Percentiles rank a stretch among this genome's conserved stretches.
phyloP scores from a whole-genome alignment of 2,888 invertebrate genomes.

The Periphyllus acericola region DNA sequence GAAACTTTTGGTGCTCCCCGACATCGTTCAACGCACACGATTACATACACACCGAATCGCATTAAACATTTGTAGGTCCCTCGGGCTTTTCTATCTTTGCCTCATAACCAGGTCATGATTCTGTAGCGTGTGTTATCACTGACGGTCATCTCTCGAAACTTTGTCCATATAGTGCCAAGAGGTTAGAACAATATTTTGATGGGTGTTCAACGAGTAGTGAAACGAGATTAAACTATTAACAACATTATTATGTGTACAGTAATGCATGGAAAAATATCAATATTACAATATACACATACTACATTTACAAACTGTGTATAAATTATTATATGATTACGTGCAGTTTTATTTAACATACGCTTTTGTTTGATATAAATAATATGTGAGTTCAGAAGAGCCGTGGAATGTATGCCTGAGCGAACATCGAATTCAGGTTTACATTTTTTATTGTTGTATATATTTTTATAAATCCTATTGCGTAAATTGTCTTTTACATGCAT shows the following conservation, averaged over 20 bases:
- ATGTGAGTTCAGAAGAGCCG: not conserved
- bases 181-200: conserved; percentile 16
- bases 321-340: not conserved
- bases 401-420: not conserved
- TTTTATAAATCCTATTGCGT: not conserved
- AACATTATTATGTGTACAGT: not conserved
- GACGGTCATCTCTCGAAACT: conserved; percentile 42
- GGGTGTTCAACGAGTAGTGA: not conserved
- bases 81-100: conserved; percentile 2
- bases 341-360: not conserved
- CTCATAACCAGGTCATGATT: conserved; percentile 48
- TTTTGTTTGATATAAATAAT: not conserved
- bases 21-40: not conserved
- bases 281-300: not conserved
- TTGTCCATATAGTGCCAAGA: conserved; percentile 1
- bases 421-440: not conserved
- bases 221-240: not conserved
- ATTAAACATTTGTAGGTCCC: conserved; percentile 13
- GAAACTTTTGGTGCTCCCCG: conserved; percentile 15
- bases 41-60: not conserved
- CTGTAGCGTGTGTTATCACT: conserved; percentile 17
- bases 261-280: not conserved
- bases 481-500: not conserved
- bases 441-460: not conserved
- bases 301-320: not conserved